These are phyloP conservation scores for Pseudomugil gertrudae DNA, from an alignment of 2,797 vertebrate genomes.

Conservation along the genomic window DNA sequence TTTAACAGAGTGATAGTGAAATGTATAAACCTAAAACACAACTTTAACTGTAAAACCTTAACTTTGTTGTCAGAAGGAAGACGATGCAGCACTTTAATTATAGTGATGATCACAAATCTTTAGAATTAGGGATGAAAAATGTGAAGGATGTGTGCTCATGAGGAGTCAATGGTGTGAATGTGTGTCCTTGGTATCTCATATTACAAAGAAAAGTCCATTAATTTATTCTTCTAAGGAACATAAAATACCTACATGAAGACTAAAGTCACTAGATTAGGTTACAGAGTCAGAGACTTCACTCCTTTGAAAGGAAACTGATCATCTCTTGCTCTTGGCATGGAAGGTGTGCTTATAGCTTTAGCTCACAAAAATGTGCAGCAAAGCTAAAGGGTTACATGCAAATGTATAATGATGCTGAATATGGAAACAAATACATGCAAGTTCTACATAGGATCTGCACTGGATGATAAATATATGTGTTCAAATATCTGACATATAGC, in stretches of 20 bases:
- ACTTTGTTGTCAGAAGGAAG: not conserved
- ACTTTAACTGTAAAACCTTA: too few species aligned
- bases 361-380: not conserved
- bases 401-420: not conserved
- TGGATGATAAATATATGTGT: not conserved
- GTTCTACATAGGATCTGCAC: not conserved
- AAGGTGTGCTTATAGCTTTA: slow-evolving; percentile 7
- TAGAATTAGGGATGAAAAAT: not conserved
- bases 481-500: slow-evolving; percentile 7
- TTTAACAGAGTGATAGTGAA: too few species aligned
- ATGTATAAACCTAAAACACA: not conserved
- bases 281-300: not conserved
- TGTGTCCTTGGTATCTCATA: slow-evolving; percentile 5
- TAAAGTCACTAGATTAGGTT: slow-evolving; percentile 11
- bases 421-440: not conserved
- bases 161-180: not conserved
- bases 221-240: too few species aligned
- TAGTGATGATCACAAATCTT: not conserved
- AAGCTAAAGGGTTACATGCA: slow-evolving; percentile 1
- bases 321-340: slow-evolving; percentile 14
- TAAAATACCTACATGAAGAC: slow-evolving; percentile 8
- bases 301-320: slow-evolving; percentile 22
- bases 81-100: not conserved
- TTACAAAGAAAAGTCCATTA: slow-evolving; percentile 29
- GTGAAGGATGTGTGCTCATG: not conserved